Percentiles rank a stretch among this genome's conserved stretches.
These are phyloP conservation scores for Camponotus fellah DNA, from an alignment of 2,888 invertebrate species.

Conservation along the genomic window DNA sequence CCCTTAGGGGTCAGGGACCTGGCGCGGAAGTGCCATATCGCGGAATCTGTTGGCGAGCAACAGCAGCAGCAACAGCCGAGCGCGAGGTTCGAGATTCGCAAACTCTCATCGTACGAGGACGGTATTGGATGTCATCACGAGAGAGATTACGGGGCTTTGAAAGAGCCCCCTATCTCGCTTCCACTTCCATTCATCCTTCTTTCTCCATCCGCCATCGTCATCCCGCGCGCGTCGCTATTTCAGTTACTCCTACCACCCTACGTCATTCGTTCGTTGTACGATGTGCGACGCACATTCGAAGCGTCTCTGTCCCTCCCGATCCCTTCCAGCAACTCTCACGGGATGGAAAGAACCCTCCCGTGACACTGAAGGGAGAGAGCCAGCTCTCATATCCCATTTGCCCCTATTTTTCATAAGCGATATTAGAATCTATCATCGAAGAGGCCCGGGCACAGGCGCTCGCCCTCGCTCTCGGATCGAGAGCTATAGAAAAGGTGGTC, in stretches of 20 bases:
- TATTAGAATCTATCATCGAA: slow-evolving; percentile 80
- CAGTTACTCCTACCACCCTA: slow-evolving; percentile 57
- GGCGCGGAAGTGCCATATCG: slow-evolving; percentile 75
- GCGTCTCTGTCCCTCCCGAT: slow-evolving; percentile 6
- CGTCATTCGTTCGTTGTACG: slow-evolving; percentile 50
- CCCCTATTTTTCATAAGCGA: slow-evolving; percentile 79
- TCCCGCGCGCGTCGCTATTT: slow-evolving; percentile 63
- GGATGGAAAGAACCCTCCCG: slow-evolving; percentile 61
- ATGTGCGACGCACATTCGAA: slow-evolving; percentile 55
- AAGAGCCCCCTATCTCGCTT: slow-evolving; percentile 72
- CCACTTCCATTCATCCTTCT: slow-evolving; percentile 58
- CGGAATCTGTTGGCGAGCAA: slow-evolving; percentile 73
- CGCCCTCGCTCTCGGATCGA: slow-evolving; percentile 56
- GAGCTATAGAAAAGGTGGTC: slow-evolving; percentile 55
- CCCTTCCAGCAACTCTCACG: slow-evolving; percentile 15
- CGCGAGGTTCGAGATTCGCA: slow-evolving; percentile 75
- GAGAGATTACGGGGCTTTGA: slow-evolving; percentile 82
- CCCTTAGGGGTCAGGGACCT: slow-evolving; percentile 68
- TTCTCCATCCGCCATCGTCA: slow-evolving; percentile 45
- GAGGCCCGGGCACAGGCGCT: slow-evolving; percentile 66
- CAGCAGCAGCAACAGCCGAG: slow-evolving; percentile 52
- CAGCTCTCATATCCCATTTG: slow-evolving; percentile 76
- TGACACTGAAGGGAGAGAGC: slow-evolving; percentile 71
- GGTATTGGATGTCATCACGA: slow-evolving; percentile 82
- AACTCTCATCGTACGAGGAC: slow-evolving; percentile 74